A percentile compares a stretch with the other conserved stretches of the same genome.
Conservation (phyloP, 2,113 vertebrate species). For the Catharus minimus region DNA sequence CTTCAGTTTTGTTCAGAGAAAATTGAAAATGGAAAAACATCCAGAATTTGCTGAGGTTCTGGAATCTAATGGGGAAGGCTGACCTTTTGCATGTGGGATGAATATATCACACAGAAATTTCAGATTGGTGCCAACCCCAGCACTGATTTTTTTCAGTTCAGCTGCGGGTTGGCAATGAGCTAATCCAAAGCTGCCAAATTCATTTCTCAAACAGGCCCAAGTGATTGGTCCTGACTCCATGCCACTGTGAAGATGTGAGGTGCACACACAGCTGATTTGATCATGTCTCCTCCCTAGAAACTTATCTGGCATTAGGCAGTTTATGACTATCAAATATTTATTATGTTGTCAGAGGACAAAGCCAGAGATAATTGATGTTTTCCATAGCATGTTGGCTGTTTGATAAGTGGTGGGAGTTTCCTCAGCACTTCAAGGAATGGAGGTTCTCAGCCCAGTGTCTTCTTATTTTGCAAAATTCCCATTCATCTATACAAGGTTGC, state of each 20-base stretch:
- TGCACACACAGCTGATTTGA: rapidly evolving
- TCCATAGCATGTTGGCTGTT: neutral
- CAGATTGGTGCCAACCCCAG: neutral
- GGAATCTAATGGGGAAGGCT: neutral
- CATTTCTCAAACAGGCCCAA: neutral
- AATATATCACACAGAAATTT: neutral
- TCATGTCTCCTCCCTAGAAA: neutral
- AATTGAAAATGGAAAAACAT: neutral
- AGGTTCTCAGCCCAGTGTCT: neutral
- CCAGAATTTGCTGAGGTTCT: neutral
- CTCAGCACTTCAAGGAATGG: neutral
- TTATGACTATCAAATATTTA: slow-evolving; percentile 20
- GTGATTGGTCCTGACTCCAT: neutral
- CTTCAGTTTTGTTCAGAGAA: neutral
- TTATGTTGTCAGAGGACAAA: neutral
- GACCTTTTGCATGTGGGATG: neutral
- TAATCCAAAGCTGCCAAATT: neutral
- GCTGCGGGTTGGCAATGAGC: neutral
- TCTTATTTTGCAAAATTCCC: neutral
- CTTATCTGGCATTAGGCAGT: neutral
- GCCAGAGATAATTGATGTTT: neutral
- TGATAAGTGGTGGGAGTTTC: neutral
- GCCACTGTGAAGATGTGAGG: neutral
- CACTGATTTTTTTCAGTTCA: neutral
- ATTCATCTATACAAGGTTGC: neutral